Conservation (phyloP, 2,888 invertebrate genomes). For the Hirtodrosophila alboralis region DNA sequence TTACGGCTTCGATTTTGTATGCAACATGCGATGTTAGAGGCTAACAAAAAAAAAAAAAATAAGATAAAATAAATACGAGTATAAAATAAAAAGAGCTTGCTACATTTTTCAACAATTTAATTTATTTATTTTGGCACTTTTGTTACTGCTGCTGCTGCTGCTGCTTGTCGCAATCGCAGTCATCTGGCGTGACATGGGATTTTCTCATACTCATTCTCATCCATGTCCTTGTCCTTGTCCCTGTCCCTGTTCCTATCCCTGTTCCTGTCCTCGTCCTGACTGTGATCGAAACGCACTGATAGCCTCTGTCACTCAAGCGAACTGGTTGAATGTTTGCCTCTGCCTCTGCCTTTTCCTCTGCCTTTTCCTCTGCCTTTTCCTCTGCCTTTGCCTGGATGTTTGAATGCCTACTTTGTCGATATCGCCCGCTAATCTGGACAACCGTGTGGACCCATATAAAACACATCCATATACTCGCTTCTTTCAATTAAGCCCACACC, state of each 20-base stretch:
- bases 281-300: conserved; percentile 73
- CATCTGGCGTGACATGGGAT: conserved; percentile 72
- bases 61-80: too few relatives aligned
- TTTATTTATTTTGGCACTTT: conserved; percentile 75
- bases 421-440: conserved; percentile 49
- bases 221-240: conserved; percentile 15
- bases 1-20: conserved; percentile 60
- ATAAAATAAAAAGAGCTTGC: conserved; percentile 46
- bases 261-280: conserved; percentile 23
- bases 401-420: conserved; percentile 32
- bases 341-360: too few relatives aligned
- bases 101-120: conserved; percentile 75
- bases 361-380: too few relatives aligned
- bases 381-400: conserved; percentile 18
- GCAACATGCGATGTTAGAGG: conserved; percentile 53
- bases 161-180: conserved; percentile 50
- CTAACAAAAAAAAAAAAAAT: conserved; percentile 4
- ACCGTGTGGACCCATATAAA: conserved; percentile 24
- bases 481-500: background rate
- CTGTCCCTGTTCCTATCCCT: too few relatives aligned
- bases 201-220: conserved; percentile 8
- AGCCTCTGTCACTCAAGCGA: conserved; percentile 71
- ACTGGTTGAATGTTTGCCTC: conserved; percentile 33
- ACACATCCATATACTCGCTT: conserved; percentile 12
- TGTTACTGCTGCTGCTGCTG: conserved; percentile 39